phyloP scores from a whole-genome alignment of 2,888 invertebrate species.

The Heliconius aoede region DNA sequence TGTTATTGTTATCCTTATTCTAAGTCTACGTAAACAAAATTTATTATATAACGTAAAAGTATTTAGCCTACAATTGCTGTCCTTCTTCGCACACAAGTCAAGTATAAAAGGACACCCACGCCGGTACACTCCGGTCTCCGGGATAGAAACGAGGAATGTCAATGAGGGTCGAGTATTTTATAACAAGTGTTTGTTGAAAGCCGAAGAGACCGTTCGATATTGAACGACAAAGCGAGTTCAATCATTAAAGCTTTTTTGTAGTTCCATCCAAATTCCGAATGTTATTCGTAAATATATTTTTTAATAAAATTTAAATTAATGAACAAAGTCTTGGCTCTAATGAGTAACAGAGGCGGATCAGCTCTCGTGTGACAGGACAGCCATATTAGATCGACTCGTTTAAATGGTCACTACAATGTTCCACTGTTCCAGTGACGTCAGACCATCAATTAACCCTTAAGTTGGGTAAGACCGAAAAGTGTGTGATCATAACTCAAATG shows the following conservation, averaged over 20 bases:
- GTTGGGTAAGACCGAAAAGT: too few relatives aligned
- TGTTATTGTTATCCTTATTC: too few relatives aligned
- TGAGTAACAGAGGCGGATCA: too few relatives aligned
- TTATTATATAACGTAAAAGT: not conserved
- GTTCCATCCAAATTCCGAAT: not conserved
- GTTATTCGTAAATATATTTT: not conserved
- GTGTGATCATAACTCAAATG: too few relatives aligned
- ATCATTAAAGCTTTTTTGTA: slow-evolving; percentile 7
- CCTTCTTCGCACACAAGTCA: not conserved
- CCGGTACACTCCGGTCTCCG: not conserved
- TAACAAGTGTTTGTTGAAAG: slow-evolving; percentile 5
- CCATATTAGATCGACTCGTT: too few relatives aligned
- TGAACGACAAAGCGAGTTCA: slow-evolving; percentile 5
- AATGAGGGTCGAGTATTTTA: slow-evolving; percentile 19
- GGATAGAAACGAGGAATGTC: slow-evolving; percentile 7
- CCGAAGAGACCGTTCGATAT: slow-evolving; percentile 1
- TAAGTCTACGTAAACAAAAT: too few relatives aligned
- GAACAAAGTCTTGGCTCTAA: not conserved
- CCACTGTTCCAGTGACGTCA: too few relatives aligned
- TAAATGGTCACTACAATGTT: too few relatives aligned
- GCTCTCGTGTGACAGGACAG: too few relatives aligned
- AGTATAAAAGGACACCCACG: not conserved
- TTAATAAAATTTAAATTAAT: not conserved
- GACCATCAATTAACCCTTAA: too few relatives aligned
- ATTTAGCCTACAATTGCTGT: not conserved